Percentiles rank a stretch among this genome's conserved stretches.
phyloP scores from a whole-genome alignment of 2,113 vertebrate genomes.

The Phrynosoma blainvillii region DNA sequence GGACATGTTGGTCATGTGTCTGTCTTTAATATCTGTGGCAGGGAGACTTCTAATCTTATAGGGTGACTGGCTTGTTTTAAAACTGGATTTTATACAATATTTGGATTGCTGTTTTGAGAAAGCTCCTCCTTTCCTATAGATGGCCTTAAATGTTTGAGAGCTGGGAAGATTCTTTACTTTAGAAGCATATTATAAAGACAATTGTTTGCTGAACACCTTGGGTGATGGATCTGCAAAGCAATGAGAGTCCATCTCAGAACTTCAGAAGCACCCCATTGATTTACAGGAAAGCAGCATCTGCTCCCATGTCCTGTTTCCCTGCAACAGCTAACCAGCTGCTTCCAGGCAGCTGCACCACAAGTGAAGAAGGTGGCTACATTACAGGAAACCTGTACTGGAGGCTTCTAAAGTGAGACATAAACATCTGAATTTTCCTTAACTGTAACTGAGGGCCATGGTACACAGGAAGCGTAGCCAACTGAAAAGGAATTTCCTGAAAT shows the following conservation, averaged over 20 bases:
- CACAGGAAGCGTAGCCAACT: background rate
- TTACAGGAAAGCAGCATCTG: background rate
- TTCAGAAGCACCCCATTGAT: background rate
- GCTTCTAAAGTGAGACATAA: background rate
- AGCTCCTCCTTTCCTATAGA: background rate
- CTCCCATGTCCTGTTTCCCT: background rate
- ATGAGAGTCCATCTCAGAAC: background rate
- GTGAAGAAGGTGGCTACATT: no score
- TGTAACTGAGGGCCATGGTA: background rate
- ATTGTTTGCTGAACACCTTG: background rate
- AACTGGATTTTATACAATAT: background rate
- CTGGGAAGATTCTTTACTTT: background rate
- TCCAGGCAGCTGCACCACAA: background rate
- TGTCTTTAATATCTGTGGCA: background rate
- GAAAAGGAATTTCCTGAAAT: background rate
- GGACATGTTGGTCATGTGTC: background rate
- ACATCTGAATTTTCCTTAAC: background rate
- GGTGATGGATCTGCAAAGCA: background rate
- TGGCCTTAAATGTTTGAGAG: background rate
- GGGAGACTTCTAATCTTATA: background rate
- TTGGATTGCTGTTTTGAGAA: background rate
- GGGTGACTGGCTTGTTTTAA: background rate
- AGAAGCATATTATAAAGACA: background rate
- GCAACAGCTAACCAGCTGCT: background rate
- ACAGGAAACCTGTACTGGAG: constrained; percentile 25